Evolutionary conservation across 1,140 invertebrate species (phyloP).

Genomic region (Drosophila mojavensis): DNA sequence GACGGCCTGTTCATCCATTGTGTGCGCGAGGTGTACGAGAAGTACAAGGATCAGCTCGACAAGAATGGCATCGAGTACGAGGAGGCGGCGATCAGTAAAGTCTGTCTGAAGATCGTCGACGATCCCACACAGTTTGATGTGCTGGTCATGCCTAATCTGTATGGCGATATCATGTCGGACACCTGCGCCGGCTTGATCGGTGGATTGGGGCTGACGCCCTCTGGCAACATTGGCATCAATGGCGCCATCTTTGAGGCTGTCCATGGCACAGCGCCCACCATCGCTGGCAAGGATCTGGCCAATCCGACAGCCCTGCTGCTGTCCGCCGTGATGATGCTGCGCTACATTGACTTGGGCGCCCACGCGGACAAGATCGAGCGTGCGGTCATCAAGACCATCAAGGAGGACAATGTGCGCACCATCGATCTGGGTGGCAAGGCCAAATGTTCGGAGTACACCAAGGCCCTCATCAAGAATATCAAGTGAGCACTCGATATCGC

Average conservation of each 20-base stretch:
- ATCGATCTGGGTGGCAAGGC: slow-evolving; percentile 97
- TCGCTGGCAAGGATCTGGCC: slow-evolving; percentile 98
- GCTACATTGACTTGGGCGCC: slow-evolving; percentile 93
- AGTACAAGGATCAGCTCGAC: slow-evolving; percentile 85
- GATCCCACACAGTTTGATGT: slow-evolving; percentile 98
- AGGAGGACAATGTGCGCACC: slow-evolving; percentile 93
- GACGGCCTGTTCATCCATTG: slow-evolving; percentile 98
- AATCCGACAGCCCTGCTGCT: slow-evolving; percentile 99
- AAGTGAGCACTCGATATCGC: slow-evolving; percentile 4
- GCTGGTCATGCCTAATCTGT: slow-evolving; percentile 98
- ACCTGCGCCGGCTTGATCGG: slow-evolving; percentile 99
- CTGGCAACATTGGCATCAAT: slow-evolving; percentile 98
- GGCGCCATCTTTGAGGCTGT: slow-evolving; percentile 99
- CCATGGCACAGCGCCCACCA: slow-evolving; percentile 99
- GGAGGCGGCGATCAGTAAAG: slow-evolving; percentile 98
- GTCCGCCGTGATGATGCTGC: slow-evolving; percentile 99
- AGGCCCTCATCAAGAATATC: slow-evolving; percentile 91
- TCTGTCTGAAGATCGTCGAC: slow-evolving; percentile 99
- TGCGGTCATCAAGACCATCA: slow-evolving; percentile 95
- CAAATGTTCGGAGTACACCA: slow-evolving; percentile 98
- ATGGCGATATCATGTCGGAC: slow-evolving; percentile 99
- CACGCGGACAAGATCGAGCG: slow-evolving; percentile 95
- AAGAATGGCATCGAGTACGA: slow-evolving; percentile 96
- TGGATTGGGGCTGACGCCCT: slow-evolving; percentile 98
- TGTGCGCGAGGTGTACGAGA: slow-evolving; percentile 96